Percentiles rank a stretch among this genome's conserved stretches.
These are phyloP conservation scores for Notothenia coriiceps DNA, from an alignment of 2,113 vertebrate species.

Conservation along the genomic window DNA sequence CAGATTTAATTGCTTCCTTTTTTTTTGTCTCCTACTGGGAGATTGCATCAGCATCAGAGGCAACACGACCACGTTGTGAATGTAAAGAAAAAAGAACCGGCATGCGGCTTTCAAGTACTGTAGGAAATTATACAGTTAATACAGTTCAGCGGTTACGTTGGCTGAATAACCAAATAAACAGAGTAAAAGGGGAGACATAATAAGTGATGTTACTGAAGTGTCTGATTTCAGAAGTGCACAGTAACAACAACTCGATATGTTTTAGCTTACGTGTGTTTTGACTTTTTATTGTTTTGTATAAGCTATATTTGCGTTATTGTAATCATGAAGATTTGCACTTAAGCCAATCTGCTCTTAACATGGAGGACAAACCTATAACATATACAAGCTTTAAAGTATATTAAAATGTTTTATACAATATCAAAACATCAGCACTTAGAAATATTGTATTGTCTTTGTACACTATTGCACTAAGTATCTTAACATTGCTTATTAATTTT, in stretches of 20 bases:
- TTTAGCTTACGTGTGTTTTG: background rate
- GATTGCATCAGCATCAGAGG: conserved; percentile 63
- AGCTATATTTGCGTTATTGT: background rate
- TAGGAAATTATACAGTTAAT: background rate
- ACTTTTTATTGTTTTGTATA: background rate
- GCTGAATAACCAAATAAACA: background rate
- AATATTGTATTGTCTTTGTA: too few species aligned
- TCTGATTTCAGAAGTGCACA: background rate
- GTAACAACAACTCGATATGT: background rate
- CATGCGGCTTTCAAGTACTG: background rate
- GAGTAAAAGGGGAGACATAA: background rate
- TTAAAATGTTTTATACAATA: too few species aligned
- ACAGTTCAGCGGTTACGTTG: background rate
- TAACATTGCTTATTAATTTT: too few species aligned
- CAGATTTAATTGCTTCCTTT: background rate
- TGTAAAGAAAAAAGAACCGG: background rate
- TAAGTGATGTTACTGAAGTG: background rate
- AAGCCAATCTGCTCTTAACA: background rate
- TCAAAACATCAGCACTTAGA: too few species aligned
- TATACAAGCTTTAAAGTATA: too few species aligned
- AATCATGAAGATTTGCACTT: background rate
- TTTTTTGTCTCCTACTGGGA: too few species aligned
- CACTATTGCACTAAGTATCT: too few species aligned
- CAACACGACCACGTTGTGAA: conserved; percentile 23
- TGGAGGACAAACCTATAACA: background rate